Conservation (phyloP, 2,888 invertebrate genomes). For the Sesamia inferens region DNA sequence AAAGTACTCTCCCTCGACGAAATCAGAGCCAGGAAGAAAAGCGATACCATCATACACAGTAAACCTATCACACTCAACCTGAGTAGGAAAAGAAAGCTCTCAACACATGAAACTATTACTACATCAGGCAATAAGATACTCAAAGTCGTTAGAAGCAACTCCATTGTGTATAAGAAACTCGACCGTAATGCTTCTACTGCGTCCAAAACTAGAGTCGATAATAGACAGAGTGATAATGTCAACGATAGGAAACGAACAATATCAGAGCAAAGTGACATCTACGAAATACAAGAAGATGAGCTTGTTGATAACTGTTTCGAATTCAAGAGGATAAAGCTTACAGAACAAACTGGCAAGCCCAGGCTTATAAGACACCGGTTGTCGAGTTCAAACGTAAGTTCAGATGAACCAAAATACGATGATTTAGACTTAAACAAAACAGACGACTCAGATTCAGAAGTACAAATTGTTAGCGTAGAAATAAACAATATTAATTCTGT, state of each 20-base stretch:
- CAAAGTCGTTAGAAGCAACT: slow-evolving; percentile 86
- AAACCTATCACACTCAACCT: slow-evolving; percentile 81
- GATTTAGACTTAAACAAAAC: slow-evolving; percentile 67
- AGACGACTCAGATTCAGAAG: slow-evolving; percentile 83
- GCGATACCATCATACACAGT: slow-evolving; percentile 69
- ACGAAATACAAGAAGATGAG: slow-evolving; percentile 80
- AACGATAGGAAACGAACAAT: slow-evolving; percentile 81
- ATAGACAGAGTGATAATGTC: slow-evolving; percentile 70
- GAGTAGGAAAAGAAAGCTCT: slow-evolving; percentile 82
- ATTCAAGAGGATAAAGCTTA: slow-evolving; percentile 83
- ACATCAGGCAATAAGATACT: slow-evolving; percentile 85
- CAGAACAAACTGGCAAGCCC: slow-evolving; percentile 79
- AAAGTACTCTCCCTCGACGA: slow-evolving; percentile 88
- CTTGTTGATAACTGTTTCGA: slow-evolving; percentile 83
- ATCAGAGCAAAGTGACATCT: slow-evolving; percentile 82
- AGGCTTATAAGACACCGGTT: slow-evolving; percentile 80
- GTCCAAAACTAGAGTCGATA: slow-evolving; percentile 68
- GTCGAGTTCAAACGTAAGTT: slow-evolving; percentile 69
- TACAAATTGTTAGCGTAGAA: slow-evolving; percentile 82
- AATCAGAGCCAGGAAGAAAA: slow-evolving; percentile 84
- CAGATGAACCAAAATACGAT: slow-evolving; percentile 63
- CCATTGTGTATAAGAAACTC: slow-evolving; percentile 85
- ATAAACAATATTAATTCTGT: slow-evolving; percentile 67
- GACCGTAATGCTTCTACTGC: slow-evolving; percentile 72
- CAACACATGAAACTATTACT: slow-evolving; percentile 83